A percentile compares a stretch with the other conserved stretches of the same genome.
phyloP scores from a whole-genome alignment of 2,888 invertebrate species.

The Tenthredo livida region DNA sequence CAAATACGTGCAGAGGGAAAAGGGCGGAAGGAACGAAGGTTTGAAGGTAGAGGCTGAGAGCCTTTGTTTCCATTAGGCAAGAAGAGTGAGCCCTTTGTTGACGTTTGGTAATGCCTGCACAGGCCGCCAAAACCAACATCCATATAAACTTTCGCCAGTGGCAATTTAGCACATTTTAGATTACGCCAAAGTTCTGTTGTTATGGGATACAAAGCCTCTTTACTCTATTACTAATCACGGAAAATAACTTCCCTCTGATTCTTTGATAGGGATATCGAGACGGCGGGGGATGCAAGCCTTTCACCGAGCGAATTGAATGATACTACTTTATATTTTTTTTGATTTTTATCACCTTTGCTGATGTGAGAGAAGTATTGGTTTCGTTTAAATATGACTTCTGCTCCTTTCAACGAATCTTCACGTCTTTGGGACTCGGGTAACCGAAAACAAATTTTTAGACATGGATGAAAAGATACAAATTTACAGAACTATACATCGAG shows the following conservation, averaged over 20 bases:
- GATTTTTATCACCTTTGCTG: too few relatives aligned
- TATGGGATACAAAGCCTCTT: neutral
- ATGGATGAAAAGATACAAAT: too few relatives aligned
- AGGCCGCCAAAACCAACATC: conserved; percentile 17
- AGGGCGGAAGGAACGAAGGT: neutral
- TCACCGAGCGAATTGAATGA: neutral
- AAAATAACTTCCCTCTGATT: neutral
- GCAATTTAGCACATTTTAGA: conserved; percentile 24
- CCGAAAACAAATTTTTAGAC: too few relatives aligned
- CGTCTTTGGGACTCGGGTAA: too few relatives aligned
- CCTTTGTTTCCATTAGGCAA: conserved; percentile 26
- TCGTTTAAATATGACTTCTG: too few relatives aligned
- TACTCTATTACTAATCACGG: neutral
- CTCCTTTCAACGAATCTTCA: too few relatives aligned
- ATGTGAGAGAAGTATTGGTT: too few relatives aligned
- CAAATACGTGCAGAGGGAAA: neutral
- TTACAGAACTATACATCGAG: too few relatives aligned
- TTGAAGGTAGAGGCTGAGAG: neutral
- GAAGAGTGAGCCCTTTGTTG: conserved; percentile 11
- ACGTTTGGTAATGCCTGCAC: conserved; percentile 11
- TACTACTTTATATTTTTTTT: too few relatives aligned
- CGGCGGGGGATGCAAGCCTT: neutral
- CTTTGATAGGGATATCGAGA: neutral
- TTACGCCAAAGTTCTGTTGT: conserved; percentile 8
- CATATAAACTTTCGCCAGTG: conserved; percentile 19